Evolutionary conservation across 2,113 vertebrate species (phyloP).

Genomic region (Casuarius casuarius): DNA sequence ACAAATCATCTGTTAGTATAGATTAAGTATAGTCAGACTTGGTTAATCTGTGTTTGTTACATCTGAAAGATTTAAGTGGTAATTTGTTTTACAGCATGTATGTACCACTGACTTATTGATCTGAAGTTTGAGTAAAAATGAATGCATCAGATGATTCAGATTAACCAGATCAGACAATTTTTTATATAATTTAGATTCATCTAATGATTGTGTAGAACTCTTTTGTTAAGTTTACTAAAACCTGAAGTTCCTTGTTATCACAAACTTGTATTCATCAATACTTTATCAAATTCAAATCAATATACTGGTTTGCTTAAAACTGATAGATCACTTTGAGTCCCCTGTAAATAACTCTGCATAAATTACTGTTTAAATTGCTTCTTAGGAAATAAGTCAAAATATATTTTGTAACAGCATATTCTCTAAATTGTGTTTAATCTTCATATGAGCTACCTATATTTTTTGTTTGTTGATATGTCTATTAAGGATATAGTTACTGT

Average conservation of each 20-base stretch:
- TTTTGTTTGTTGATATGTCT: slow-evolving; percentile 53
- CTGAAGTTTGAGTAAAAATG: slow-evolving; percentile 70
- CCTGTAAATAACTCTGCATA: slow-evolving; percentile 76
- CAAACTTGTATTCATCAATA: slow-evolving; percentile 1
- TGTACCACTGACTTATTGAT: slow-evolving; percentile 61
- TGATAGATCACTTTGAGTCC: slow-evolving; percentile 19
- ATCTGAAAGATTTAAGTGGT: slow-evolving; percentile 66
- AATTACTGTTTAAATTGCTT: slow-evolving; percentile 71
- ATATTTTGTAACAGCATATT: slow-evolving; percentile 66
- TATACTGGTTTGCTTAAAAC: slow-evolving; percentile 56
- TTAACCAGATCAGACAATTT: slow-evolving; percentile 41
- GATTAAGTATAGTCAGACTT: slow-evolving; percentile 61
- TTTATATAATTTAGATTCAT: slow-evolving; percentile 59
- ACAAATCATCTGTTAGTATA: slow-evolving; percentile 59
- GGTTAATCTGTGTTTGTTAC: slow-evolving; percentile 67
- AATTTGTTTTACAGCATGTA: slow-evolving; percentile 63
- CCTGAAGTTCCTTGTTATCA: slow-evolving; percentile 40
- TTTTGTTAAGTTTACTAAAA: slow-evolving; percentile 52
- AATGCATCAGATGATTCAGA: slow-evolving; percentile 61
- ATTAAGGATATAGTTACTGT: slow-evolving; percentile 61
- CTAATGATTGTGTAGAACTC: slow-evolving; percentile 46
- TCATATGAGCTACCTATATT: slow-evolving; percentile 55
- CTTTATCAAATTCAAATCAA: slow-evolving; percentile 58
- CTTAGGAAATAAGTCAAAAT: slow-evolving; percentile 69
- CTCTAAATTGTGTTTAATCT: slow-evolving; percentile 74